A percentile compares a stretch with the other conserved stretches of the same genome.
These are phyloP conservation scores for Eubucco bourcierii DNA, from an alignment of 2,113 vertebrate genomes.

Conservation along the genomic window DNA sequence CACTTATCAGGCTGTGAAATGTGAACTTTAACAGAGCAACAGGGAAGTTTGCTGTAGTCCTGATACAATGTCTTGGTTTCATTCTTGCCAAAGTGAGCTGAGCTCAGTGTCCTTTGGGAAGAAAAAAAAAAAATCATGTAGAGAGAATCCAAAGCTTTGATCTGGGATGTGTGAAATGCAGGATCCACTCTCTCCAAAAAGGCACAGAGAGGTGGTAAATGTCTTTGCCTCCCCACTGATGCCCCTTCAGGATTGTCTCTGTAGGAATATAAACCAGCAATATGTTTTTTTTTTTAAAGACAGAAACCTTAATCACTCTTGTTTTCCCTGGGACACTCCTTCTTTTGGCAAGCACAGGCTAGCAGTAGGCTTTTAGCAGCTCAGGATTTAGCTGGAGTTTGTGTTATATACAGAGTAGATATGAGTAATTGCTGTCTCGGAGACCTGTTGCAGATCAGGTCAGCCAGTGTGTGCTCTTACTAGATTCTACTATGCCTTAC, in stretches of 20 bases:
- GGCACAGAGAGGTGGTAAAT: background rate
- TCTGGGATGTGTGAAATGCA: background rate
- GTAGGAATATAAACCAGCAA: background rate
- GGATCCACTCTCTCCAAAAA: background rate
- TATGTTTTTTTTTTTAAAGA: background rate
- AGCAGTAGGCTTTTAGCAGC: background rate
- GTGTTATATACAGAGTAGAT: background rate
- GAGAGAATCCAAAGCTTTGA: background rate
- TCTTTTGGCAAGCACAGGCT: background rate
- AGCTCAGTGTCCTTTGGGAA: background rate
- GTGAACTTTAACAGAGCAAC: background rate
- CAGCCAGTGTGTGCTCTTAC: background rate
- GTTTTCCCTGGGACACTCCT: background rate
- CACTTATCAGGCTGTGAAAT: background rate
- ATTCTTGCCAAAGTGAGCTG: background rate
- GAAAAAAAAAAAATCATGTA: background rate
- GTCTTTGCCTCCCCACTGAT: background rate
- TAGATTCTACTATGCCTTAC: background rate
- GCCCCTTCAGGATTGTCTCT: background rate
- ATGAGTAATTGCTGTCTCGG: background rate
- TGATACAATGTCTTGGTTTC: background rate
- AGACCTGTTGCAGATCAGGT: background rate
- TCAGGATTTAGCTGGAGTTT: background rate
- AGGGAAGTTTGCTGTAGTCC: background rate
- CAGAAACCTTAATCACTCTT: background rate